These are phyloP conservation scores for Tachyglossus aculeatus DNA, from an alignment of 2,797 vertebrate species.

Conservation along the genomic window DNA sequence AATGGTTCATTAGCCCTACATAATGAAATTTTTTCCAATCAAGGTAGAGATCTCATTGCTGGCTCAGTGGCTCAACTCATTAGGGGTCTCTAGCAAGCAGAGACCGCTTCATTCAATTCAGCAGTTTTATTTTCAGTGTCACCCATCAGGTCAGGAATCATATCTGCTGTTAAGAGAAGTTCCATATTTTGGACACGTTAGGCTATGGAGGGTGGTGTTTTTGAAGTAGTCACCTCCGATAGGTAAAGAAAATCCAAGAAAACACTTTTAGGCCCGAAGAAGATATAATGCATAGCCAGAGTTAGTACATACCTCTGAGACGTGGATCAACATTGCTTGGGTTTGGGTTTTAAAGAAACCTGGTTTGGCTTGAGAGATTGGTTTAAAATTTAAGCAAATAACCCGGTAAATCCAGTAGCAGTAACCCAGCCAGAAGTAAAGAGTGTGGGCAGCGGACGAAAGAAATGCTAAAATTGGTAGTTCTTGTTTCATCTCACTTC, in stretches of 20 bases:
- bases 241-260: conserved; percentile 25
- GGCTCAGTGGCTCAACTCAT: conserved; percentile 29
- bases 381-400: conserved; percentile 21
- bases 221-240: conserved; percentile 42
- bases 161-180: conserved; percentile 46
- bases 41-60: conserved; percentile 55
- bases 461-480: background rate
- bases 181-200: conserved; percentile 32
- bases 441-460: conserved; percentile 8
- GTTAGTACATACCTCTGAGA: conserved; percentile 24
- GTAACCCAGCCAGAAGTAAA: conserved; percentile 28
- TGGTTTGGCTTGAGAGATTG: conserved; percentile 14
- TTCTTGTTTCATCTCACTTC: background rate
- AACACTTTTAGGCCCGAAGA: conserved; percentile 6
- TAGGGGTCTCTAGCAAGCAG: conserved; percentile 18
- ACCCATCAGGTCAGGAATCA: conserved; percentile 36
- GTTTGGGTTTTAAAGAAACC: conserved; percentile 46
- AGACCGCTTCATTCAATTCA: conserved; percentile 28
- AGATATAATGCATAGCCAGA: background rate
- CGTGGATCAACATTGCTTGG: conserved; percentile 28
- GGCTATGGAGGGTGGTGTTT: conserved; percentile 43
- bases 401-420: conserved; percentile 23
- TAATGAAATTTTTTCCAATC: conserved; percentile 67
- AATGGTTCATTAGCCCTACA: conserved; percentile 66
- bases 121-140: conserved; percentile 54